phyloP scores from a whole-genome alignment of 2,113 vertebrate genomes.

The Loxodonta africana region DNA sequence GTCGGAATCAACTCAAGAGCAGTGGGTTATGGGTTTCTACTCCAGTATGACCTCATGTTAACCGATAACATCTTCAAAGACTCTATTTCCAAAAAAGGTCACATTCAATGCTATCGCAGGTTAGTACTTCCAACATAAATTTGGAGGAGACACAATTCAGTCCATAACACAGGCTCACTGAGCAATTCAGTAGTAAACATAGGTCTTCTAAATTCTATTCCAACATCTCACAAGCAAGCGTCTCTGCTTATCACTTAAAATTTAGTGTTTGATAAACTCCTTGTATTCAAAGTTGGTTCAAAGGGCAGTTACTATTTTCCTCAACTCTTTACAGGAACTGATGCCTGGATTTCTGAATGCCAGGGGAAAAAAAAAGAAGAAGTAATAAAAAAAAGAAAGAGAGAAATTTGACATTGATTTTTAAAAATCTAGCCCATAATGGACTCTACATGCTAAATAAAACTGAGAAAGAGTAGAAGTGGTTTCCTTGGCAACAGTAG shows the following conservation, averaged over 20 bases:
- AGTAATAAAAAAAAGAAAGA: not conserved
- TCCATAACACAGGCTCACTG: not conserved
- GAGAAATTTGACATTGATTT: not conserved
- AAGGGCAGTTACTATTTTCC: not conserved
- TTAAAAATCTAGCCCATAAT: conserved; percentile 25
- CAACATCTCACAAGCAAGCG: not conserved
- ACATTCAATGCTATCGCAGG: not conserved
- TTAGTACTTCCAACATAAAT: not conserved
- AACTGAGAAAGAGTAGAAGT: conserved; percentile 49
- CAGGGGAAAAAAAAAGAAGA: not conserved
- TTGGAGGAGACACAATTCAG: not conserved
- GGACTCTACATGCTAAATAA: conserved; percentile 56
- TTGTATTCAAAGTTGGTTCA: not conserved
- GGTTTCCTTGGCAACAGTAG: conserved; percentile 75
- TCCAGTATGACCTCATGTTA: not conserved
- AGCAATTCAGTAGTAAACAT: not conserved
- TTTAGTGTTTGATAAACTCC: not conserved
- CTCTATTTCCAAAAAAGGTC: not conserved
- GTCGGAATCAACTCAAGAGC: too few species aligned
- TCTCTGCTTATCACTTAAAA: not conserved
- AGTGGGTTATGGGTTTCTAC: not conserved
- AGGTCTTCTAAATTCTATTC: not conserved
- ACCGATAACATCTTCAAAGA: not conserved
- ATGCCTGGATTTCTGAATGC: not conserved
- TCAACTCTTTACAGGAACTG: not conserved